These are phyloP conservation scores for Nilaparvata lugens DNA, from an alignment of 1,140 invertebrate species.

Conservation along the genomic window DNA sequence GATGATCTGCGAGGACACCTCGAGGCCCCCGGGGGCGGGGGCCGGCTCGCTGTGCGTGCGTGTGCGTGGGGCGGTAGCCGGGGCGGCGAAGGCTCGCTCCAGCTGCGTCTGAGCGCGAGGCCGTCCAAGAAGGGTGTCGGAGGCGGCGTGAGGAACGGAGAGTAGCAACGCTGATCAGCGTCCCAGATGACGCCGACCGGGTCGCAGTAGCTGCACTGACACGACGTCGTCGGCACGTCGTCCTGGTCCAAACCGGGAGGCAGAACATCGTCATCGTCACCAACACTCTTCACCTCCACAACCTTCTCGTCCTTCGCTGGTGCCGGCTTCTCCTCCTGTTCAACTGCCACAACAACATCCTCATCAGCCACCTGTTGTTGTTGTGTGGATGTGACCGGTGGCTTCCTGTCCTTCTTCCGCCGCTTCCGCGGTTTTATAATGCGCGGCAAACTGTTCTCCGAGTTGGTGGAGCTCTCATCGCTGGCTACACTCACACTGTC, in stretches of 20 bases:
- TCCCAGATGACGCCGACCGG: conserved; percentile 69
- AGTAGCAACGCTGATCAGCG: conserved; percentile 44
- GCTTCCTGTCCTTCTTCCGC: conserved; percentile 77
- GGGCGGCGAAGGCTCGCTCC: conserved; percentile 45
- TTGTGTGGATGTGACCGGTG: conserved; percentile 28
- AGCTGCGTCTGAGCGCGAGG: conserved; percentile 44
- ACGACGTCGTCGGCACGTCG: conserved; percentile 39
- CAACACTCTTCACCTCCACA: background rate
- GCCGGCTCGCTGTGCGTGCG: background rate
- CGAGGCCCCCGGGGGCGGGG: conserved; percentile 35
- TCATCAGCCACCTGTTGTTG: conserved; percentile 30
- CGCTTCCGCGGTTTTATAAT: conserved; percentile 83
- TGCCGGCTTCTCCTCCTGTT: conserved; percentile 31
- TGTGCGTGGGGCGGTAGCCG: background rate
- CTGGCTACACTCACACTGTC: conserved; percentile 61
- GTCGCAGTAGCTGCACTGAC: conserved; percentile 71
- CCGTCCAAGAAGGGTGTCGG: conserved; percentile 12
- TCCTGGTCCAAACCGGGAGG: conserved; percentile 28
- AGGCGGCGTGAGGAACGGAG: conserved; percentile 38
- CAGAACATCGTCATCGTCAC: conserved; percentile 6
- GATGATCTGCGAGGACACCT: conserved; percentile 68
- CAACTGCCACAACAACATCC: conserved; percentile 36
- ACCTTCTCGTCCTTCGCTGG: background rate
- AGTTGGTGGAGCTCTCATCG: conserved; percentile 62
- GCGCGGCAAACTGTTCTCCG: conserved; percentile 68